Evolutionary conservation across 1,140 invertebrate genomes (phyloP).

Genomic region (Alviniconcha marisindica): DNA sequence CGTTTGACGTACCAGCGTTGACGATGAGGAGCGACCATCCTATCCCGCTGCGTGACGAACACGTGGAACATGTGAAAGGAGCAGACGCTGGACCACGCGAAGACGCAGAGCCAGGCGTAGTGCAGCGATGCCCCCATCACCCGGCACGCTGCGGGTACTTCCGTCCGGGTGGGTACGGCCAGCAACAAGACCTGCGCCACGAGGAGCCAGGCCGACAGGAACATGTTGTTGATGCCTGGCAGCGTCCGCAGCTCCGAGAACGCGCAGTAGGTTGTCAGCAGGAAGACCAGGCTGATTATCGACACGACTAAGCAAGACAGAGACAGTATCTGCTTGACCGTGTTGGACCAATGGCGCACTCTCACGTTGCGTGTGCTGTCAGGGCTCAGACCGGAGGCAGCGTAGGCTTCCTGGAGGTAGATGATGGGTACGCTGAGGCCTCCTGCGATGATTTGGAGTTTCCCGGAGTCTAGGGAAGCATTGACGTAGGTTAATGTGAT

Average conservation of each 20-base stretch:
- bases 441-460: neutral
- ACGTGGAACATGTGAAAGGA: slow-evolving; percentile 80
- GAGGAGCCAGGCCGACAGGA: slow-evolving; percentile 51
- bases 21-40: neutral
- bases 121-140: slow-evolving; percentile 87
- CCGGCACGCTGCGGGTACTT: slow-evolving; percentile 63
- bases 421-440: neutral
- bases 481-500: slow-evolving; percentile 5
- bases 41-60: slow-evolving; percentile 60
- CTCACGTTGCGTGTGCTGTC: neutral
- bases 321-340: slow-evolving; percentile 28
- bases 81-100: slow-evolving; percentile 97
- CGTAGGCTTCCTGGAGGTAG: neutral
- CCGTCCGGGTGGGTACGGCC: neutral
- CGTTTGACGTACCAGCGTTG: slow-evolving; percentile 47
- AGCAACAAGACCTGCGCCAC: slow-evolving; percentile 53
- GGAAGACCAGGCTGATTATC: slow-evolving; percentile 49
- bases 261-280: slow-evolving; percentile 55
- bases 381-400: neutral
- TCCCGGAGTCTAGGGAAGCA: neutral
- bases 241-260: slow-evolving; percentile 56
- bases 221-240: slow-evolving; percentile 62
- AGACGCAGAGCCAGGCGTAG: slow-evolving; percentile 93
- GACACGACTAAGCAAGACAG: slow-evolving; percentile 49
- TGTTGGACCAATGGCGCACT: no score